Base-by-base conservation (phyloP, 2,797 vertebrate species). In the Eremophila alpestris region DNA sequence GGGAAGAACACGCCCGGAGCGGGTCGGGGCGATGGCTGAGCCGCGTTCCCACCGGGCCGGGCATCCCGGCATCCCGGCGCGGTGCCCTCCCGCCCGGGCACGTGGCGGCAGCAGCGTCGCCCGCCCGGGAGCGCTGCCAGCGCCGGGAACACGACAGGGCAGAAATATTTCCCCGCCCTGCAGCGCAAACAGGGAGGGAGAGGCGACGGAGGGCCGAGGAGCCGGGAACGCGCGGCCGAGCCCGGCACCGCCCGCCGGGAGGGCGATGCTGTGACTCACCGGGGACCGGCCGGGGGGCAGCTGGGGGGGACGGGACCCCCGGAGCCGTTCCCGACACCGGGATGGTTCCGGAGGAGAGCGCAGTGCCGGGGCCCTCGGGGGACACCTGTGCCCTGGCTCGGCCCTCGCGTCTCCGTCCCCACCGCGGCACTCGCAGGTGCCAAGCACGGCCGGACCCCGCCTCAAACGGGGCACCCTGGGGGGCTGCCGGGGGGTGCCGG, bases 101-200 rank as follows among this genome's bases (percentile, higher is more conserved):
- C 46, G 80, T 63, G 91, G 70, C 30, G 8, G 85, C 74, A 60
- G 77, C n/a, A 3, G 62, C 74, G 27, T 40, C 45, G 74, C 74
- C 78, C 40, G 38, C 24, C 75, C 45, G 68, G 94, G 94, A 85
- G 14, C 26, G 59, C 71, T 62, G 94, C 94, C 94, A 95, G 43
- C 1, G 67, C 74, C 54, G 30, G 41, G 43, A 91, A 82, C 48
- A 80, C 70, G 64, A 60, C 71, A 55, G 62, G 68, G 80, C 83
- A 69, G 43, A 95, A 89, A 52, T 86, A 91, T 90, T 95, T 95
- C 95, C 95, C 93, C 89, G 40, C 94, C 96, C 96, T 73, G 75
- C 79, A 95, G 92, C 84, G 81, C 93, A 97, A 95, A 94, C 94
- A 87, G 64, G 75, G 87, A 65, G 48, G 82, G 87, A 69, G 67